Base-by-base conservation (phyloP, 2,113 vertebrate genomes). In the Chrysochloris asiatica region DNA sequence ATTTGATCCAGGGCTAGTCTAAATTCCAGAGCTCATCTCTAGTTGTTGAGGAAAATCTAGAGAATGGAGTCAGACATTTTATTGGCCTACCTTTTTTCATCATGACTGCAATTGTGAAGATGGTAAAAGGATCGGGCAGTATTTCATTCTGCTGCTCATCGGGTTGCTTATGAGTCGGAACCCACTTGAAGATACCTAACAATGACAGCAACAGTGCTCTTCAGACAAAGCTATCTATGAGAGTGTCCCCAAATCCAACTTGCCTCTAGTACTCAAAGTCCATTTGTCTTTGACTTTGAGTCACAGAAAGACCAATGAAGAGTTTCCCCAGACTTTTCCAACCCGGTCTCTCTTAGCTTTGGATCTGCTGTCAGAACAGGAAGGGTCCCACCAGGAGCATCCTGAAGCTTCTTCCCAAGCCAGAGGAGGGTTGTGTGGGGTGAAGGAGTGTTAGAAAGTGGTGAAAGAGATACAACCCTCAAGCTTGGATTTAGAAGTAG, bases 381-480 rank as follows among this genome's bases (percentile, higher is more conserved):
- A n/a, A 80, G 38, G 38, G 54, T 52, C 79, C 45, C 13, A 1
- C 43, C 6, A 36, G 76, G 16, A 87, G 36, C 48, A 76, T 54
- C 76, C 38, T 41, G 19, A 47, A 22, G n/a, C 38, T 9, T 33
- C n/a, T 22, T 54, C 59, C 45, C 38, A 13, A 59, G 28, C 12
- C 30, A 67, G 36, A 63, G 21, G 41, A 78, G n/a, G 91, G 45
- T 67, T 65, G 4, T 0, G 0, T 28, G 72, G 71, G 88, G 33
- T 14, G 86, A 69, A 81, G 83, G 88, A 10, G n/a, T 94, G 78
- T 86, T 88, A 95, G 86, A 83, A 96, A 95, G 86, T 81, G 54
- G 67, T 11, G 6, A 90, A 97, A 93, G 93, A 95, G 96, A 96
- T 95, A 95, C 88, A 96, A 95, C 95, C 87, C 89, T 65, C 59